phyloP scores from a whole-genome alignment of 2,888 invertebrate genomes.

The Nycteola revayana region DNA sequence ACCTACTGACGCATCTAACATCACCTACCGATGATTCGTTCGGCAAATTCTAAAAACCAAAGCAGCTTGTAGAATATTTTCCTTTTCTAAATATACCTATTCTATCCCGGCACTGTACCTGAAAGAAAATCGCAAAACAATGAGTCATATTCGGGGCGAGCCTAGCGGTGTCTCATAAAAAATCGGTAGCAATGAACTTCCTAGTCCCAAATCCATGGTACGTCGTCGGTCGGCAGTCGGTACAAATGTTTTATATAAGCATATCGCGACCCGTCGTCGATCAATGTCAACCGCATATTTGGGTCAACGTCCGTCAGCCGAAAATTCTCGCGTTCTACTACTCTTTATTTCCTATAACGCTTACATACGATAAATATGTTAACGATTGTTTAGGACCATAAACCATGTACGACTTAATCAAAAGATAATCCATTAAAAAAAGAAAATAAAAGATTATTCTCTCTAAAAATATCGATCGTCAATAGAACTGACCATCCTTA shows the following conservation, averaged over 20 bases:
- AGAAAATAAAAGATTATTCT: no score
- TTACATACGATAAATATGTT: conserved; percentile 42
- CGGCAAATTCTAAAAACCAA: conserved; percentile 1
- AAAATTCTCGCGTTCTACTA: conserved; percentile 65
- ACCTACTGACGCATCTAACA: conserved; percentile 36
- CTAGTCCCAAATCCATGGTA: conserved; percentile 56
- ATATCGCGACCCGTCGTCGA: conserved; percentile 73
- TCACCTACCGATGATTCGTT: neutral
- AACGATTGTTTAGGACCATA: conserved; percentile 32
- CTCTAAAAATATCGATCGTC: no score
- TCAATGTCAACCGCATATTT: conserved; percentile 81
- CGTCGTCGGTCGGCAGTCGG: conserved; percentile 28
- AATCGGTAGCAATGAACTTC: conserved; percentile 70
- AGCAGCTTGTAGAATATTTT: conserved; percentile 4
- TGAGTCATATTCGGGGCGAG: conserved; percentile 54
- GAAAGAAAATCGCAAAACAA: conserved; percentile 36
- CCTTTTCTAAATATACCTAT: conserved; percentile 4
- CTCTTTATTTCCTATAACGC: conserved; percentile 66
- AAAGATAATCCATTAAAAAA: no score
- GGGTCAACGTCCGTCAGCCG: conserved; percentile 75
- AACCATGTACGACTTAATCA: no score
- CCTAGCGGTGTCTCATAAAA: conserved; percentile 56
- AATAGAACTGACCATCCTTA: no score
- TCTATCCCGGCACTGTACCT: conserved; percentile 8
- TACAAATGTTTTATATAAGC: conserved; percentile 64